phyloP scores from a whole-genome alignment of 2,888 invertebrate species.

The Phasia obesa region DNA sequence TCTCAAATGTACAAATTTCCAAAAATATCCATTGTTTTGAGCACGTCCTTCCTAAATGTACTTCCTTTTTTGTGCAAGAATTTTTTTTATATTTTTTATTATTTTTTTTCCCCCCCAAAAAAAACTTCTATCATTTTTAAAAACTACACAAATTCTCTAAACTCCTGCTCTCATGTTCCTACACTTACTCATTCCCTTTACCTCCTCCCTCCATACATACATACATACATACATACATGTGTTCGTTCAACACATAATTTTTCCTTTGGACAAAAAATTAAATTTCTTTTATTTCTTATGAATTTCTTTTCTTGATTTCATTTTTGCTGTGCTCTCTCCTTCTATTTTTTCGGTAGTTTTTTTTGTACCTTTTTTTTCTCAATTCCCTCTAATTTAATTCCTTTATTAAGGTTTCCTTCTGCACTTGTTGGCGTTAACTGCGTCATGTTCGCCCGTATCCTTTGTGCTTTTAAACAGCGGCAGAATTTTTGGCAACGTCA shows the following conservation, averaged over 20 bases:
- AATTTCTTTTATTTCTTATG: slow-evolving; percentile 40
- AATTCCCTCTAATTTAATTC: slow-evolving; percentile 58
- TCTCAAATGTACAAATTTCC: slow-evolving; percentile 30
- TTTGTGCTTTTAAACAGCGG: slow-evolving; percentile 28
- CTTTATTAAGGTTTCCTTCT: slow-evolving; percentile 65
- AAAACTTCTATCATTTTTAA: slow-evolving; percentile 32
- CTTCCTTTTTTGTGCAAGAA: slow-evolving; percentile 58
- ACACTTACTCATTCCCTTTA: slow-evolving; percentile 20
- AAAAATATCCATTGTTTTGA: slow-evolving; percentile 65
- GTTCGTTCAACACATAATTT: not conserved
- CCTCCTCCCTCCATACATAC: not conserved
- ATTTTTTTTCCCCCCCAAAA: no score
- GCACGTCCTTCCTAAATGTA: slow-evolving; percentile 70
- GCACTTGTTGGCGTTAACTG: slow-evolving; percentile 70
- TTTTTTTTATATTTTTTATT: slow-evolving; percentile 21
- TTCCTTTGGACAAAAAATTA: slow-evolving; percentile 1
- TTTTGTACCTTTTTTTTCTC: slow-evolving; percentile 62
- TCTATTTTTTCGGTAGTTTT: slow-evolving; percentile 68
- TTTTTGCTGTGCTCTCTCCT: slow-evolving; percentile 49
- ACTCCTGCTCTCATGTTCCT: not conserved
- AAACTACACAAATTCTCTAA: slow-evolving; percentile 37
- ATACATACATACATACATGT: no score
- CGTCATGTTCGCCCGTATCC: slow-evolving; percentile 45
- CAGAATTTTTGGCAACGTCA: slow-evolving; percentile 72
- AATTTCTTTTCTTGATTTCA: slow-evolving; percentile 54